Base-by-base conservation (phyloP, 2,797 vertebrate genomes). In the Dendrocincla tyrannina region DNA sequence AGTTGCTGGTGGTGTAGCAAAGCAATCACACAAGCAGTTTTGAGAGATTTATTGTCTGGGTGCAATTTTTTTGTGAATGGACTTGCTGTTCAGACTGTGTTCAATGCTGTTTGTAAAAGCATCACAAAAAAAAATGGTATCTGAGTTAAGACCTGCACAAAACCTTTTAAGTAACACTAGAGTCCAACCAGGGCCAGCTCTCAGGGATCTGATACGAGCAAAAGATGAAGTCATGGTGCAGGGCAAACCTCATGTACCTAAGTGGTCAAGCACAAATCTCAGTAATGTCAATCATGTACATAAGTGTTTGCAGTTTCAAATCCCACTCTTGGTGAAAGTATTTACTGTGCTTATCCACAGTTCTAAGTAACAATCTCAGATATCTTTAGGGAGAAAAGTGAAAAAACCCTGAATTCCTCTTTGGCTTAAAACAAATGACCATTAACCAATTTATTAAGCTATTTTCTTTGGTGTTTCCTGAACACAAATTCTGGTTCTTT, bases 1-100 rank as follows among this genome's bases (percentile, higher is more conserved):
- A 93, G 83, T 88, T 91, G 69, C 30, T 72, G 66, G 42, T 76
- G 37, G 67, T 69, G 37, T 66, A 87, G 52, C 59, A 92, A 92
- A 88, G 80, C 75, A 89, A 91, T 91, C 75, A 89, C 59, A 81
- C 49, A 83, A 74, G 22, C 27, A 46, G 37, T 83, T 95, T 85
- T 72, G 70, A 92, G 88, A 77, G 83, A 85, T 52, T 79, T 93
- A 83, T 92, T 95, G 37, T 73, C 77, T 92, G 66, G 11, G 27
- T 81, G 37, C 72, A 72, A 67, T 93, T 94, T 94, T 93, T 93
- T 96, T 95, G 72, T 95, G 93, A 96, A 94, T 88, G 93, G 83
- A 66, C 66, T 66, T 83, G 19, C n/a, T 22, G 20, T 37, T 87
- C 80, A 79, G 80, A 24, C 39, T 67, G 37, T 27, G 20, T 68